Conservation (phyloP, 92 coral and sea anemone genomes). For the Metridium senile region DNA sequence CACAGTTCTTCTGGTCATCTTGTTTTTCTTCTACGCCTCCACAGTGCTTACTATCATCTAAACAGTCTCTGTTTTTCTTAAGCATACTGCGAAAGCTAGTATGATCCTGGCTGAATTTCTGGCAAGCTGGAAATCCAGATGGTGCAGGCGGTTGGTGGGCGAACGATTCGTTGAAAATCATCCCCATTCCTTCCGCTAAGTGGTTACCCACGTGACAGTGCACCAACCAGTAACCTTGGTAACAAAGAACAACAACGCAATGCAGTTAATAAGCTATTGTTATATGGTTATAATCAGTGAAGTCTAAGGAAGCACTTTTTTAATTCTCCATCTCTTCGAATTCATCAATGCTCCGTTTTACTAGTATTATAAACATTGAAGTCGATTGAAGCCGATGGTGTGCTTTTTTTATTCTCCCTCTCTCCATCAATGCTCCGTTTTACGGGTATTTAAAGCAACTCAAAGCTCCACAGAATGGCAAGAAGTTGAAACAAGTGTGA, state of each 20-base stretch:
- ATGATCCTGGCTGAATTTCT: constrained; percentile 22
- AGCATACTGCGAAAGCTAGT: not conserved
- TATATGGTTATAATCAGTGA: too few species aligned
- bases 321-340: too few species aligned
- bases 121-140: constrained; percentile 41
- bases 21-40: not conserved
- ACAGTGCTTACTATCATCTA: not conserved
- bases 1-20: not conserved
- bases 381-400: too few species aligned
- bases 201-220: constrained; percentile 79
- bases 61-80: constrained; percentile 26
- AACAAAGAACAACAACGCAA: not conserved
- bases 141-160: constrained; percentile 43
- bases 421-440: too few species aligned
- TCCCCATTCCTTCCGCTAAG: constrained; percentile 62
- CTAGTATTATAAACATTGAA: too few species aligned
- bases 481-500: too few species aligned
- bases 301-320: too few species aligned
- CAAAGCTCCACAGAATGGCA: too few species aligned
- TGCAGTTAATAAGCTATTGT: too few species aligned
- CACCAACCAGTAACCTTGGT: constrained; percentile 67
- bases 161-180: constrained; percentile 50
- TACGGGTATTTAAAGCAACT: too few species aligned
- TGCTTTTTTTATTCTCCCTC: too few species aligned
- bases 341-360: too few species aligned